Base-by-base conservation (phyloP, 2,113 vertebrate genomes). In the Amphiprion ocellaris region DNA sequence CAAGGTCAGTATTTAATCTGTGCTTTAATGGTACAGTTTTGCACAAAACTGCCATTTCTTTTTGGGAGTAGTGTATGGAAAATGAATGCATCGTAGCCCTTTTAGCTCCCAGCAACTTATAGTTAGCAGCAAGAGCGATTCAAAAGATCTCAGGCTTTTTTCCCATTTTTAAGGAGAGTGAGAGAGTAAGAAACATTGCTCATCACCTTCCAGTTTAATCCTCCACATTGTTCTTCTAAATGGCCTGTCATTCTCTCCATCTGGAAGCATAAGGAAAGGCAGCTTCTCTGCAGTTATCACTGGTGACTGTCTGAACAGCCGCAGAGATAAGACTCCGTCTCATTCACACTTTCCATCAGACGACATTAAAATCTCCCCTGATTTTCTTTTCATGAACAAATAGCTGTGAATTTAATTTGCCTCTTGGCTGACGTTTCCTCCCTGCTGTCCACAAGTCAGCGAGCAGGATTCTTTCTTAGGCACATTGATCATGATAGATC, bases 1-100 rank as follows among this genome's bases (percentile, higher is more conserved):
- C 59, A 55, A 78, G 93, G 92, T 94, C 74, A 83, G 92, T 92
- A 74, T 86, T 74, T 69, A 24, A 24, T 69, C 12, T 1, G 26
- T 10, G n/a, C 11, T 41, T 65, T 7, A 52, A 55, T 46, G 10
- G 3, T 17, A 12, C 2, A 28, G 1, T 21, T 52, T 41, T 30
- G 15, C 10, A 68, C 37, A 56, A 49, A 70, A 1, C 4, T 24
- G 14, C 4, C 46, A 53, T 69, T 64, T 75, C 0, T 33, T 70
- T 24, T 8, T 0, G 24, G 16, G 46, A 70, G 64, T 0, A 47
- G 21, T 4, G 24, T 59, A n/a, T 53, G 19, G n/a, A 65, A 55
- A 61, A n/a, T 23, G 65, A 2, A 26, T 62, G 19, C 39, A 44
- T 24, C 52, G 15, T 19, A 33, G 2, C 10, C 10, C 15, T 41